These are phyloP conservation scores for Cettia cetti DNA, from an alignment of 2,113 vertebrate species.

Conservation along the genomic window DNA sequence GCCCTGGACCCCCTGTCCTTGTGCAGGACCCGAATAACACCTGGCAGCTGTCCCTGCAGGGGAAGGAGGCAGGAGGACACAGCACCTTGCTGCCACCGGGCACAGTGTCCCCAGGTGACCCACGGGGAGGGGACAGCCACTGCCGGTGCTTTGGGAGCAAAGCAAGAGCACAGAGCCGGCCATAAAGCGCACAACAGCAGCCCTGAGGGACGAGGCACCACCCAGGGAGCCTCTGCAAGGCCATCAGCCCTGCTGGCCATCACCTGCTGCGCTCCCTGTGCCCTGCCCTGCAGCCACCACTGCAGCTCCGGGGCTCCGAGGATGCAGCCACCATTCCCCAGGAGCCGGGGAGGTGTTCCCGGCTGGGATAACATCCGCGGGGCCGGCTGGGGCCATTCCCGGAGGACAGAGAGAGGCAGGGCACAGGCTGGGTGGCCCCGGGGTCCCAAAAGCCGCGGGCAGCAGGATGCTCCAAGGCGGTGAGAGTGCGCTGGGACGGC, in stretches of 20 bases:
- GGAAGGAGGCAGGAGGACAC: background rate
- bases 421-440: fast-evolving
- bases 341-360: fast-evolving
- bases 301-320: background rate
- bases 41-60: background rate
- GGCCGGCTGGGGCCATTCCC: background rate
- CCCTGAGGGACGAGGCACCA: fast-evolving
- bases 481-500: fast-evolving
- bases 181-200: background rate
- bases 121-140: background rate
- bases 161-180: fast-evolving
- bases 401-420: fast-evolving
- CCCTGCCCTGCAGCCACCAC: fast-evolving
- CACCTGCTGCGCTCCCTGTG: background rate
- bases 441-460: fast-evolving
- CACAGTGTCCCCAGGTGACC: background rate
- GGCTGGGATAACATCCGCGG: background rate
- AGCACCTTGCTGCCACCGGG: background rate
- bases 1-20: background rate
- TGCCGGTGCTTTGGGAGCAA: fast-evolving
- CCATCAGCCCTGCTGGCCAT: background rate
- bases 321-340: background rate
- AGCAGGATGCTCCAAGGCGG: fast-evolving
- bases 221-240: background rate
- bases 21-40: fast-evolving